Conservation (phyloP, 2,888 invertebrate genomes). For the Drosophila yooni region DNA sequence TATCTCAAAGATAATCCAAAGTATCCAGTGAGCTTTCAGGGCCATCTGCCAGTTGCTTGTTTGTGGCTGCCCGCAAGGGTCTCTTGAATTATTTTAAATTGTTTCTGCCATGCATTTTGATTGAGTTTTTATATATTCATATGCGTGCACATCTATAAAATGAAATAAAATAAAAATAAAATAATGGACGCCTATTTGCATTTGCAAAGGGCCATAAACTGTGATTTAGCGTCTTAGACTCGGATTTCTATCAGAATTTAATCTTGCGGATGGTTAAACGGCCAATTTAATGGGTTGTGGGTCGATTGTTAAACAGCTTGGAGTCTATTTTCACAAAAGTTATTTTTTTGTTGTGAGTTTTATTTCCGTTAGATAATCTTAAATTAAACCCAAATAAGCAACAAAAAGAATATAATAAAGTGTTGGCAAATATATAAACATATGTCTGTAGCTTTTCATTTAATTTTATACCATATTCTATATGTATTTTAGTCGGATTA, state of each 20-base stretch:
- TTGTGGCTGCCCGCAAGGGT: constrained; percentile 65
- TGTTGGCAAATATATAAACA: constrained; percentile 9
- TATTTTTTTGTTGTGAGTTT: constrained; percentile 3
- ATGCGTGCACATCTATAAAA: constrained; percentile 54
- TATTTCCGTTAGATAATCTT: constrained; percentile 24
- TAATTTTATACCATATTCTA: constrained; percentile 12
- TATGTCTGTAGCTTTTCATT: constrained; percentile 12
- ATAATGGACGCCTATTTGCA: constrained; percentile 46
- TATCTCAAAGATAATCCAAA: constrained; percentile 60
- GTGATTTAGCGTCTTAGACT: constrained; percentile 55
- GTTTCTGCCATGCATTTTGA: constrained; percentile 62
- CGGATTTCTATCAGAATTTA: constrained; percentile 50
- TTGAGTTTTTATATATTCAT: constrained; percentile 64
- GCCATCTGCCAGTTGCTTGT: constrained; percentile 42
- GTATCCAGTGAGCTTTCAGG: constrained; percentile 36
- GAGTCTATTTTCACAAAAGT: constrained; percentile 10
- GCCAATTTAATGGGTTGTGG: constrained; percentile 51
- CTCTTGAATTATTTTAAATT: constrained; percentile 78
- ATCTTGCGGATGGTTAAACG: constrained; percentile 48
- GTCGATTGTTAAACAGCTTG: constrained; percentile 36
- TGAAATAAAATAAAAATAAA: constrained; percentile 50
- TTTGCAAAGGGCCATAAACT: constrained; percentile 56
- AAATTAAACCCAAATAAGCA: constrained; percentile 3
- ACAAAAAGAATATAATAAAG: constrained; percentile 16
- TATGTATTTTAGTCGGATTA: constrained; percentile 21